A percentile compares a stretch with the other conserved stretches of the same genome.
These are phyloP conservation scores for Phoxinus dragarum DNA, from an alignment of 2,797 vertebrate genomes.

Conservation along the genomic window DNA sequence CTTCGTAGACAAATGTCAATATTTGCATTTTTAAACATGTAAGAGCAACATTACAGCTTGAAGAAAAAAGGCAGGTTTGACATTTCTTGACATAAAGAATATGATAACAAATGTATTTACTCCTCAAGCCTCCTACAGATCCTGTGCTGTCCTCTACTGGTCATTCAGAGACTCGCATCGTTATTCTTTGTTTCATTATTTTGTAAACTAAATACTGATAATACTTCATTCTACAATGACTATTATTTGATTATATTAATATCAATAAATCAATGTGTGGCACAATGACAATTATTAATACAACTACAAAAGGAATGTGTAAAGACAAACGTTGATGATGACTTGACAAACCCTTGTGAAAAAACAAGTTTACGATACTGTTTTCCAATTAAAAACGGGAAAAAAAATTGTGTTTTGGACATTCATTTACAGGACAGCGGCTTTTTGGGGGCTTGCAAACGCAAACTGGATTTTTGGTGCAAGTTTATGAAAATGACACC, in stretches of 20 bases:
- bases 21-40: neutral
- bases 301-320: neutral
- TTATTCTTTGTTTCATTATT: neutral
- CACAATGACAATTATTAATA: neutral
- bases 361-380: too few species aligned
- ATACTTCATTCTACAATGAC: neutral
- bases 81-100: neutral
- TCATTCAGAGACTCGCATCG: neutral
- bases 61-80: neutral
- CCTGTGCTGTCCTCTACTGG: slow-evolving; percentile 17
- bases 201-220: neutral
- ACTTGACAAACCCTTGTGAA: neutral
- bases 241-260: neutral
- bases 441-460: neutral
- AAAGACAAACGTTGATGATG: neutral
- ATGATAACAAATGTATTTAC: neutral
- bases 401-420: neutral
- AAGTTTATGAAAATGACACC: too few species aligned
- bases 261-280: neutral
- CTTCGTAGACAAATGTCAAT: neutral
- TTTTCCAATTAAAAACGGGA: neutral
- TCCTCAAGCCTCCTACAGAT: neutral
- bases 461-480: too few species aligned
- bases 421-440: too few species aligned
- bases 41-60: neutral